These are phyloP conservation scores for Stenolophus ochropezus DNA, from an alignment of 2,888 invertebrate species.

Conservation along the genomic window DNA sequence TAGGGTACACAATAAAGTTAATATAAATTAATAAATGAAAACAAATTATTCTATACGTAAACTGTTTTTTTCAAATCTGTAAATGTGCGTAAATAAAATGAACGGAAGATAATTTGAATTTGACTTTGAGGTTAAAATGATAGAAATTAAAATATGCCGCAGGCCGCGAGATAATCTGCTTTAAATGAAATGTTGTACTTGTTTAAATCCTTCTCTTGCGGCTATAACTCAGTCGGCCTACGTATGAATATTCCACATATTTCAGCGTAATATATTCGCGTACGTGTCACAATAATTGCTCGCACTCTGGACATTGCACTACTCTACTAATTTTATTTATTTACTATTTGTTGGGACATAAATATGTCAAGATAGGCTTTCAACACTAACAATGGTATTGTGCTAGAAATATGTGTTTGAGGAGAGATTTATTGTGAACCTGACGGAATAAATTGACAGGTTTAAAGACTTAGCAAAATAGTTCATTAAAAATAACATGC, in stretches of 20 bases:
- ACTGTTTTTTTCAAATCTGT: too few species aligned
- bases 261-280: slow-evolving; percentile 7
- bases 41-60: too few species aligned
- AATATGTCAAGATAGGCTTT: neutral
- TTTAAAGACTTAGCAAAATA: too few species aligned
- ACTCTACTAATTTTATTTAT: slow-evolving; percentile 11
- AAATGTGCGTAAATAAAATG: too few species aligned
- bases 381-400: neutral
- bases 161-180: neutral
- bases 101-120: too few species aligned
- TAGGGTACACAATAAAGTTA: too few species aligned
- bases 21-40: too few species aligned
- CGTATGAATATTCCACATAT: slow-evolving; percentile 12
- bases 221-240: neutral
- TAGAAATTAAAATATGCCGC: neutral
- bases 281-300: slow-evolving; percentile 31
- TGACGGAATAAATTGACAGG: too few species aligned
- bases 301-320: neutral
- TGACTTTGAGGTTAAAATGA: neutral
- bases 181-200: neutral
- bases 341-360: slow-evolving; percentile 9
- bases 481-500: too few species aligned
- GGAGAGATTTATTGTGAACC: too few species aligned
- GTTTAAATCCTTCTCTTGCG: neutral
- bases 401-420: neutral